A percentile compares a stretch with the other conserved stretches of the same genome.
phyloP scores from a whole-genome alignment of 2,113 vertebrate genomes.

The Mus spicilegus region DNA sequence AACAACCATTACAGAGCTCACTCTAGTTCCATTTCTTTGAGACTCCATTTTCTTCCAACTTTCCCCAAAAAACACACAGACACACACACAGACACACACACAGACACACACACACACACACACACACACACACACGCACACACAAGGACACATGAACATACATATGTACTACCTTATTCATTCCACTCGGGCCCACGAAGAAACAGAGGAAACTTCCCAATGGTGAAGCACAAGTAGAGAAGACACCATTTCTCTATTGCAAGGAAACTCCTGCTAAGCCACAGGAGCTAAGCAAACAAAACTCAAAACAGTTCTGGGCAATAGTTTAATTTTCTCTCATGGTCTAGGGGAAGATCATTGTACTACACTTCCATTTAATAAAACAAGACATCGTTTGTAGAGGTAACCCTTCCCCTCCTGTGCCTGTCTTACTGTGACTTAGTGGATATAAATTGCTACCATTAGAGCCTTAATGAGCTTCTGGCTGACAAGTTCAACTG shows the following conservation, averaged over 20 bases:
- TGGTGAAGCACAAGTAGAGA: neutral
- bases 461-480: constrained; percentile 9
- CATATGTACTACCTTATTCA: neutral
- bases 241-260: neutral
- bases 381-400: constrained; percentile 54
- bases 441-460: constrained; percentile 68
- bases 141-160: neutral
- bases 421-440: constrained; percentile 62
- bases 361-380: constrained; percentile 51
- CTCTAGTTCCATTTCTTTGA: constrained; percentile 13
- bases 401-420: constrained; percentile 47
- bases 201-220: constrained; percentile 24
- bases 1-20: neutral
- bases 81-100: neutral
- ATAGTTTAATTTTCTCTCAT: constrained; percentile 37
- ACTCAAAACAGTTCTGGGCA: constrained; percentile 9
- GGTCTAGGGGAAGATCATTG: neutral
- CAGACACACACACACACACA: neutral
- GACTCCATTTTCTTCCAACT: neutral
- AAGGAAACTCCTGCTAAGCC: neutral
- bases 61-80: neutral
- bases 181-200: neutral
- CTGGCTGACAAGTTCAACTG: constrained; percentile 17
- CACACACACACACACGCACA: neutral
- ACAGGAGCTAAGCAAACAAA: constrained; percentile 48